Evolutionary conservation across 2,888 invertebrate species (phyloP), one percentile per base, ranked within the genome.

Genomic region (Drosophila crucigera): DNA sequence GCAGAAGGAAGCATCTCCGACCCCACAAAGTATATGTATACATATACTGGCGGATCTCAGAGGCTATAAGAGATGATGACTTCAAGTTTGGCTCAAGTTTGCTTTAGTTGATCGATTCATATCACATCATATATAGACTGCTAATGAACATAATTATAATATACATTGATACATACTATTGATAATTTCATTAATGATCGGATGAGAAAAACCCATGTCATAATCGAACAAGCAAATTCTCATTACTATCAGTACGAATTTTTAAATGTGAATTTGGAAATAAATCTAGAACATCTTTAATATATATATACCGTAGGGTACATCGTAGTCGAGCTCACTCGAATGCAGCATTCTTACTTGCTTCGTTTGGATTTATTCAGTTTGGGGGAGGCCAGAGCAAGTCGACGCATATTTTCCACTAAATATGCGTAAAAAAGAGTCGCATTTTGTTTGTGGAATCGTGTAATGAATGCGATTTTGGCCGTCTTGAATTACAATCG

Each of bases 401-500:
- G 25, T 61, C 50, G 31, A 25, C 39, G 50, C 49, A 41, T 31
- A 53, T 73, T 75, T 75, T 66, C 74, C 65, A 75, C 74, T 60
- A 73, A 87, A 84, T 75, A 72, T 76, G 83, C 84, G 82, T 77
- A 73, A 73, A 79, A 56, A 47, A 67, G 47, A 47, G 28, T 49
- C 54, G 43, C 66, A 25, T 65, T 16, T 39, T 52, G 49, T 53
- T 58, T 56, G 67, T 77, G 65, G 59, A 78, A 72, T 58, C 52
- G 68, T 73, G 71, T 73, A 82, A 82, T 75, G 74, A 80, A 79
- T 80, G 86, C 77, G 68, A 87, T 82, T 84, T 84, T 66, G 60
- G 66, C 68, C 68, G 68, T 82, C 73, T 89, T 82, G 39, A 76
- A 78, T 89, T 84, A 84, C 88, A 63, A 31, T 56, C 54, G 70